These are phyloP conservation scores for Artemisiospiza belli DNA, from an alignment of 2,113 vertebrate genomes.

Conservation along the genomic window DNA sequence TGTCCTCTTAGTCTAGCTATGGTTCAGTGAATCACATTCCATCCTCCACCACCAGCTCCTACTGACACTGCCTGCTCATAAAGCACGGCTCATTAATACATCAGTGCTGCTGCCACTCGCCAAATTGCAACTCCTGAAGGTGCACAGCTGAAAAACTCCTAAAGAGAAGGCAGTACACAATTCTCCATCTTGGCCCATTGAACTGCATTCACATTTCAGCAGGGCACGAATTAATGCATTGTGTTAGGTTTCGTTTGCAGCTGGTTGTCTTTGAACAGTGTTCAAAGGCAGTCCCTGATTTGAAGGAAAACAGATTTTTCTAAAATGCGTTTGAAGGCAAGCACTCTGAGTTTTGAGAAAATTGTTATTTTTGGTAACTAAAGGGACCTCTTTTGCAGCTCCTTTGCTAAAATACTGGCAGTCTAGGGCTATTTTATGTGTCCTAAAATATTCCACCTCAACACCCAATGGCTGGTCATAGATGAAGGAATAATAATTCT, in stretches of 20 bases:
- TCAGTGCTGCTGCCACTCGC: not conserved
- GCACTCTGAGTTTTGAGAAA: not conserved
- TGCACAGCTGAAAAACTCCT: not conserved
- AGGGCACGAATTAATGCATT: not conserved
- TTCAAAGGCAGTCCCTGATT: not conserved
- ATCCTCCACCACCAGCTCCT: not conserved
- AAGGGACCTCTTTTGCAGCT: not conserved
- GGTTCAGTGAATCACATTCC: not conserved
- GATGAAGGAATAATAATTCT: not conserved
- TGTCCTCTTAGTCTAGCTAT: not conserved
- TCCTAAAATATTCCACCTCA: not conserved
- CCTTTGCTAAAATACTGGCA: not conserved
- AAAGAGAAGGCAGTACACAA: not conserved
- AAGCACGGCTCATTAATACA: not conserved
- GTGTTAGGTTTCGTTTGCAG: not conserved
- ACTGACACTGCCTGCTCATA: not conserved
- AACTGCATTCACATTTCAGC: not conserved
- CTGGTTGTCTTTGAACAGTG: not conserved
- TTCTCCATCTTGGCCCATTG: not conserved
- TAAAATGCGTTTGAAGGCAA: not conserved
- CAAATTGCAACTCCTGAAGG: not conserved
- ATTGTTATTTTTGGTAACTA: not conserved
- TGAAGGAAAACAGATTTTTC: not conserved
- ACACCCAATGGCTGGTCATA: not conserved
- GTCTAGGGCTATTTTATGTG: not conserved